Conservation (phyloP, 2,888 invertebrate genomes). For the Schizotus pectinicornis region DNA sequence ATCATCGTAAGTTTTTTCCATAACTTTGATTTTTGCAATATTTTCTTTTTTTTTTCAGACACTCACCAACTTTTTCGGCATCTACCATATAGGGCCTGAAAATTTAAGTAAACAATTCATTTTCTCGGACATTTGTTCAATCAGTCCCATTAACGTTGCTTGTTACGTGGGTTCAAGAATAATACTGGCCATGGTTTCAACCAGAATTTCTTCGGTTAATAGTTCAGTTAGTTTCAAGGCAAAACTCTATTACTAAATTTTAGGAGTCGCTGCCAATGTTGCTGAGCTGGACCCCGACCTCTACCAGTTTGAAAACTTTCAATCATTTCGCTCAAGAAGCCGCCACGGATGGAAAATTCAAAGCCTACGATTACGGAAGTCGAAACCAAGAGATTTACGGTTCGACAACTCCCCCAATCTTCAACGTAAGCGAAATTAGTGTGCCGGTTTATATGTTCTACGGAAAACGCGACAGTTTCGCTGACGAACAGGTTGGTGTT, state of each 20-base stretch:
- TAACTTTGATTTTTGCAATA: background rate
- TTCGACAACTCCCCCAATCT: background rate
- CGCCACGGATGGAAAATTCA: background rate
- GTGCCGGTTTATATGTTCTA: conserved; percentile 16
- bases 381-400: conserved; percentile 11
- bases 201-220: no score
- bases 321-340: background rate
- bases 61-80: no score
- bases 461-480: conserved; percentile 13
- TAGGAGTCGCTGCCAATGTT: no score
- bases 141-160: no score
- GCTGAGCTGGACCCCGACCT: background rate
- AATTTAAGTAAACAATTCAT: no score
- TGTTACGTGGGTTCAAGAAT: no score
- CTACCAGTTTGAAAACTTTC: background rate
- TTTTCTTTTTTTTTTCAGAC: background rate
- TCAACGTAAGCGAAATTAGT: conserved; percentile 1
- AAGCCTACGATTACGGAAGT: conserved; percentile 13
- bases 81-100: no score
- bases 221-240: no score
- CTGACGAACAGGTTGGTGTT: conserved; percentile 4
- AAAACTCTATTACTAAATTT: no score
- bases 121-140: no score
- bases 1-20: background rate
- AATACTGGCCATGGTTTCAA: no score